Conservation (phyloP, 2,797 vertebrate species). For the Intellagama lesueurii region DNA sequence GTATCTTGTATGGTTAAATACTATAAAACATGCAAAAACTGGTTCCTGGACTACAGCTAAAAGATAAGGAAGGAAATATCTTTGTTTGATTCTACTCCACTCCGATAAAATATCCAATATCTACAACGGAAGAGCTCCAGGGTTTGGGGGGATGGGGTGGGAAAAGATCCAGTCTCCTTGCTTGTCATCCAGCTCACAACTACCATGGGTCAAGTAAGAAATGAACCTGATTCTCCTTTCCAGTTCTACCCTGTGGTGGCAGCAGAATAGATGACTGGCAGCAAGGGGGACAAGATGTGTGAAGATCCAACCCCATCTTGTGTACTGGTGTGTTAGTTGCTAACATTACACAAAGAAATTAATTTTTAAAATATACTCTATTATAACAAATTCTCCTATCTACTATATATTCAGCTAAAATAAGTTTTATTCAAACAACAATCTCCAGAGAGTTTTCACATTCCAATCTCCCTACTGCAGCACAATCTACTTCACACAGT, state of each 20-base stretch:
- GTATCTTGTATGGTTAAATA: background rate
- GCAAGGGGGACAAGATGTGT: too few relatives aligned
- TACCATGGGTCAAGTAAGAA: background rate
- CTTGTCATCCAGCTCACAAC: too few relatives aligned
- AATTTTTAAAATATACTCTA: too few relatives aligned
- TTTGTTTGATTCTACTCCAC: background rate
- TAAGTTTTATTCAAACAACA: background rate
- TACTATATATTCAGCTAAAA: background rate
- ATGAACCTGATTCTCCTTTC: too few relatives aligned
- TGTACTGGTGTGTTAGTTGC: too few relatives aligned
- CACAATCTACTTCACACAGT: background rate
- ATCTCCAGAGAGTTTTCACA: background rate
- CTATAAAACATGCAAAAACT: background rate
- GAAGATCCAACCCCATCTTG: too few relatives aligned
- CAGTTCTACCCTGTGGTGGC: background rate
- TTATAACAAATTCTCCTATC: too few relatives aligned
- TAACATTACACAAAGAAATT: too few relatives aligned
- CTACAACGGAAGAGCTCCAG: background rate
- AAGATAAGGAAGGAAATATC: background rate
- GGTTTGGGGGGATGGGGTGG: background rate
- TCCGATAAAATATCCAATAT: too few relatives aligned
- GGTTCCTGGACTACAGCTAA: background rate
- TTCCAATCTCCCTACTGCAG: background rate
- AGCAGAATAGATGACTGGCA: too few relatives aligned
- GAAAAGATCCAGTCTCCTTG: background rate